Conservation (phyloP, 2,797 vertebrate genomes). For the Periophthalmus magnuspinnatus region DNA sequence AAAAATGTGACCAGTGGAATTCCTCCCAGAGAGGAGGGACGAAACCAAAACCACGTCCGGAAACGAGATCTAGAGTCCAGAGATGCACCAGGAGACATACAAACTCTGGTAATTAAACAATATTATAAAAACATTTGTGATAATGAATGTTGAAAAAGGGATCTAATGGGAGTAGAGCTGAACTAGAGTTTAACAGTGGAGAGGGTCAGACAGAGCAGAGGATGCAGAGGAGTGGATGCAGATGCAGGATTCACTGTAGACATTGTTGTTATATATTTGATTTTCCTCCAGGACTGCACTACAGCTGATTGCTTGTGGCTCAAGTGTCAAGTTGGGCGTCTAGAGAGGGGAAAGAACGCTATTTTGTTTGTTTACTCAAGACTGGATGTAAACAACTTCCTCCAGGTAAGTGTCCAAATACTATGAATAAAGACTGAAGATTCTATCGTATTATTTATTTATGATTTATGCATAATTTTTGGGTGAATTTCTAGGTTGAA, state of each 20-base stretch:
- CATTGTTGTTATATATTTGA: no score
- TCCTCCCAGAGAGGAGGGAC: conserved; percentile 73
- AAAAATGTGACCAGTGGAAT: conserved; percentile 74
- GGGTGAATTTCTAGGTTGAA: conserved; percentile 76
- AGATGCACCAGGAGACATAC: conserved; percentile 67
- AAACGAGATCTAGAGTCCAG: conserved; percentile 64
- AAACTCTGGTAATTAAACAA: conserved; percentile 79
- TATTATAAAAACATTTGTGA: no score
- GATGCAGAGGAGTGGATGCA: no score
- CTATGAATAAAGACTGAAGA: neutral
- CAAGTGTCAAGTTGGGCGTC: conserved; percentile 87
- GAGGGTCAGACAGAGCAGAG: no score
- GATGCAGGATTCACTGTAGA: no score
- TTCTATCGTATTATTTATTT: neutral
- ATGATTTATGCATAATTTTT: conserved; percentile 20
- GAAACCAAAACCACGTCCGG: conserved; percentile 68
- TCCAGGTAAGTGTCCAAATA: conserved; percentile 72
- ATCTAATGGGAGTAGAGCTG: no score
- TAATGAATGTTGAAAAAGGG: no score
- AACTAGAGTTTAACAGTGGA: no score
- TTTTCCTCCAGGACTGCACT: conserved; percentile 80
- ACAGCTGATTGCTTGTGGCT: conserved; percentile 83
- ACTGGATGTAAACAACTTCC: conserved; percentile 88
- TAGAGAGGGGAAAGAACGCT: conserved; percentile 88
- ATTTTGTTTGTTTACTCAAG: conserved; percentile 89